Base-by-base conservation (phyloP, 2,888 invertebrate genomes). In the Xestia c-nigrum region DNA sequence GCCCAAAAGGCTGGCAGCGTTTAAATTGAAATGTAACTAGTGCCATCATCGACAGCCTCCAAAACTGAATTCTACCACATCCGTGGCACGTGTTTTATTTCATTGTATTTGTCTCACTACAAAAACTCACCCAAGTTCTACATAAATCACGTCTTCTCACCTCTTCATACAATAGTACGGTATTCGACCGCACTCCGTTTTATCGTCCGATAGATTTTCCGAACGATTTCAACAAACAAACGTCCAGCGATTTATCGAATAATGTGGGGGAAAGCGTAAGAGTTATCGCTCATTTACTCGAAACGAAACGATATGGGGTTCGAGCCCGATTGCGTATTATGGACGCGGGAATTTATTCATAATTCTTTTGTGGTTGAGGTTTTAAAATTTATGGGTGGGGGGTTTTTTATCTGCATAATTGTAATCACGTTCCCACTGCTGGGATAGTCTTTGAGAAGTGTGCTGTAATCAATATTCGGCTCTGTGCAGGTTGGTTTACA, bases 121-220 rank as follows among this genome's bases (percentile, higher is more conserved):
- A 63, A 63, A 84, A 57, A 63, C 82, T 38, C n/a, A 66, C 57
- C 47, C 47, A 40, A 79, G 50, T 67, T 46, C 52, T 38, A 63
- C 40, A 81, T 81, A 77, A 86, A 86, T 83, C 74, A 74, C 69
- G 40, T 52, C 3, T 59, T 72, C 75, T 68, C 80, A 80, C 85
- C 78, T 80, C 70, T 65, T 74, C 74, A 84, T 70, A 80, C 81
- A 84, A 83, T 83, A 74, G 85, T 80, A 83, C 68, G 78, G 85
- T 43, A 61, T 69, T 59, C 81, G 72, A 85, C 88, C 88, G 85
- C 89, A 88, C 88, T 89, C 87, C 77, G 76, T 89, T 88, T 88
- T 88, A 88, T 88, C 88, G 85, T 79, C 77, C 88, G 84, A 89
- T 89, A 88, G 88, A 88, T 88, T 88, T 88, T 89, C 88, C 88